Evolutionary conservation across 2,113 vertebrate species (phyloP), one percentile per base, ranked within the genome.

Genomic region (Notothenia rossii): DNA sequence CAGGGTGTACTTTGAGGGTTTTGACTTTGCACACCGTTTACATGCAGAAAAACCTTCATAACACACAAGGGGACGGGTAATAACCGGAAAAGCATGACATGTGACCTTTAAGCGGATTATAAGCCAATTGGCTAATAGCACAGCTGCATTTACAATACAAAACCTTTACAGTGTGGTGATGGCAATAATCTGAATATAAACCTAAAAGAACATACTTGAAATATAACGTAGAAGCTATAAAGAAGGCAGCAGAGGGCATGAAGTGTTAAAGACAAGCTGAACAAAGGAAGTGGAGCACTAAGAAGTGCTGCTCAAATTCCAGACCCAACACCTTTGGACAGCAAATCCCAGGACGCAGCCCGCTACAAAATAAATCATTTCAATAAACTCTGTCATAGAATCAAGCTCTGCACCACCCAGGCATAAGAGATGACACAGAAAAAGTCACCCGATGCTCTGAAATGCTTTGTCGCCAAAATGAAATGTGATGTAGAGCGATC

Each of bases 391-490:
- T 92, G 88, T 92, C 88, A 88, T 73, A 17, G 61, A 90, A 91
- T 75, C 74, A 83, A 78, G 67, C 61, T 2, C 73, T 17, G 72
- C 79, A 60, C 81, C 84, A 84, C 86, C 86, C 77, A 79, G 79
- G 83, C 82, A 77, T 79, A 73, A 88, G 77, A 59, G 46, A 81
- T 49, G 25, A 92, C 85, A 91, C 83, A 69, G 49, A 82, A 85
- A 77, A 81, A 85, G 88, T 89, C 88, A 87, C 87, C 87, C 79
- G 11, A 82, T 84, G 84, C 84, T 93, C 80, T 78, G 59, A 70
- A 89, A 91, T 79, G 86, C 89, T 93, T 93, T 91, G 89, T 93
- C 89, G 88, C 84, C 54, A 72, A 91, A 93, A 94, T 91, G 58
- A 82, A 83, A 90, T 86, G 85, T 90, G 91, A 94, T 91, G 91